A percentile compares a stretch with the other conserved stretches of the same genome.
Conservation (phyloP, 2,797 vertebrate genomes). For the Mustela erminea region DNA sequence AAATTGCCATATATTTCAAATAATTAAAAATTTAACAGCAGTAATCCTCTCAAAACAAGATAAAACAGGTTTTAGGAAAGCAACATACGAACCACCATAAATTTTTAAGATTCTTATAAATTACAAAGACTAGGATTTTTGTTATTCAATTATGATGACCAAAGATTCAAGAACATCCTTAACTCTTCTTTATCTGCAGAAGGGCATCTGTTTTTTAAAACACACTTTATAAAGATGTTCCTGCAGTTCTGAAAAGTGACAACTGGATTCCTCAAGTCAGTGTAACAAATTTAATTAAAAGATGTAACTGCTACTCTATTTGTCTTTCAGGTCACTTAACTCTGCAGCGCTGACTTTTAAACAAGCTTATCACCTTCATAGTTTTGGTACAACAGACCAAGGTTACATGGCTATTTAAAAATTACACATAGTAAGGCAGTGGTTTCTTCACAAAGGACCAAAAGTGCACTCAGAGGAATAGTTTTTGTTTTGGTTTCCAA, state of each 20-base stretch:
- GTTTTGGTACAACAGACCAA: conserved; percentile 38
- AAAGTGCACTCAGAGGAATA: conserved; percentile 6
- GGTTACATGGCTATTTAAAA: not conserved
- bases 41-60: conserved; percentile 55
- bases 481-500: conserved; percentile 49
- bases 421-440: not conserved
- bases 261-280: conserved; percentile 16
- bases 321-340: conserved; percentile 43
- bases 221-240: not conserved
- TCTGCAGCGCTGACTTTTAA: not conserved
- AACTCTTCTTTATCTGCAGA: conserved; percentile 6
- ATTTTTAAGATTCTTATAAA: conserved; percentile 25
- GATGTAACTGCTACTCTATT: not conserved
- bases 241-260: conserved; percentile 22
- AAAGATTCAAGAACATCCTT: conserved; percentile 43
- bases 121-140: conserved; percentile 17
- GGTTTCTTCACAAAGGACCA: conserved; percentile 50
- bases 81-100: not conserved
- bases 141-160: not conserved
- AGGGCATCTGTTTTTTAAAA: not conserved
- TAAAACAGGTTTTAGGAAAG: conserved; percentile 35
- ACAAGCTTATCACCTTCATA: conserved; percentile 45
- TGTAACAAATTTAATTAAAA: conserved; percentile 63
- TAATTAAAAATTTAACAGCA: conserved; percentile 21
- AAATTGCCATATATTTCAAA: conserved; percentile 51